Evolutionary conservation across 2,113 vertebrate genomes (phyloP).

Genomic region (Pseudorhombus dupliciocellatus): DNA sequence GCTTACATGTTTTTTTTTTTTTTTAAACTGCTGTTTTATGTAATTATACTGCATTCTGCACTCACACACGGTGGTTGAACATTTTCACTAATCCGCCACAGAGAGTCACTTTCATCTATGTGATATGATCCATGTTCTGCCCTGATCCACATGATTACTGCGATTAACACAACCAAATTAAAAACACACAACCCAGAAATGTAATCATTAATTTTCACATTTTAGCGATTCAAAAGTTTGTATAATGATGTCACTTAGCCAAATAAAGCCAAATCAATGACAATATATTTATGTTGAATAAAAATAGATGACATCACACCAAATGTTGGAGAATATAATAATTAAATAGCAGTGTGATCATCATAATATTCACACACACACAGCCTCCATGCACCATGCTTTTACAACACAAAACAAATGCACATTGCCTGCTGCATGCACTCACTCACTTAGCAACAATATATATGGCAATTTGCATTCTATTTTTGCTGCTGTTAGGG

Average conservation of each 20-base stretch:
- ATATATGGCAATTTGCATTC: slow-evolving; percentile 2
- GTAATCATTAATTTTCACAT: too few relatives aligned
- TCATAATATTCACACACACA: neutral
- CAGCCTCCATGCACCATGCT: neutral
- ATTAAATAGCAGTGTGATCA: too few relatives aligned
- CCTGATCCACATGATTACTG: neutral
- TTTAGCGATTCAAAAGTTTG: too few relatives aligned
- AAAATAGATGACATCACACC: too few relatives aligned
- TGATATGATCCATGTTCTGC: too few relatives aligned
- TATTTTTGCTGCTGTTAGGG: slow-evolving; percentile 15
- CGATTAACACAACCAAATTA: neutral
- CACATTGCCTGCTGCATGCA: neutral
- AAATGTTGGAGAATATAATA: too few relatives aligned
- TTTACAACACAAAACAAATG: neutral
- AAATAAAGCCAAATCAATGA: too few relatives aligned
- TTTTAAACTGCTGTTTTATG: slow-evolving; percentile 8
- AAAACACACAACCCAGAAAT: neutral
- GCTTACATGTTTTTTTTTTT: slow-evolving; percentile 19
- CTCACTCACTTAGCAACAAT: neutral
- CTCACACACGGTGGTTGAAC: neutral
- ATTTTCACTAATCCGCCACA: neutral
- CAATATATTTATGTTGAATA: too few relatives aligned
- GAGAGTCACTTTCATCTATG: neutral
- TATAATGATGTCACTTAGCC: too few relatives aligned
- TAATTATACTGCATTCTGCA: slow-evolving; percentile 6